A percentile compares a stretch with the other conserved stretches of the same genome.
Conservation (phyloP, 2,113 vertebrate species). For the Mustelus asterias region DNA sequence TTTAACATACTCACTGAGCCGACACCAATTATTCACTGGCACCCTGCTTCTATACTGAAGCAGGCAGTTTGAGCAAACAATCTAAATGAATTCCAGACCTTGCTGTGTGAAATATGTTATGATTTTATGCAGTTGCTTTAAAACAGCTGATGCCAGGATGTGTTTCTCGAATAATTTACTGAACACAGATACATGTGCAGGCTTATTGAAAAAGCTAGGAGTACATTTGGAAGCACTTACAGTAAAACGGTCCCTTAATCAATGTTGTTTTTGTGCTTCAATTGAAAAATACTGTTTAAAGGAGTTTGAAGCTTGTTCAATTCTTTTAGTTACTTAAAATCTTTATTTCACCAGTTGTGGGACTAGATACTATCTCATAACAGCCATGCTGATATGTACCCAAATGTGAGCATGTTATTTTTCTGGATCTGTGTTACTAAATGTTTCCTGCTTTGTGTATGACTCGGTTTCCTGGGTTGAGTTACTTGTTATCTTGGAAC, state of each 20-base stretch:
- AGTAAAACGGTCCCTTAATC: not conserved
- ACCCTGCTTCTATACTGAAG: slow-evolving; percentile 9
- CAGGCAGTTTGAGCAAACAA: slow-evolving; percentile 22
- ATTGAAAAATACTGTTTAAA: not conserved
- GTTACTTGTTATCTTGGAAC: not conserved
- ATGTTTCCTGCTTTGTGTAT: not conserved
- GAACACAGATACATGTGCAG: not conserved
- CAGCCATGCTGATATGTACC: not conserved
- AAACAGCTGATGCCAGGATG: not conserved
- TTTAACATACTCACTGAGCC: slow-evolving; percentile 29
- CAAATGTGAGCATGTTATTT: not conserved
- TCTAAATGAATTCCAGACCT: slow-evolving; percentile 24
- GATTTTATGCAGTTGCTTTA: slow-evolving; percentile 16
- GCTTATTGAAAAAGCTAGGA: not conserved
- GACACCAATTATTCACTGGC: slow-evolving; percentile 15
- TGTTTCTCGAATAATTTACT: slow-evolving; percentile 13
- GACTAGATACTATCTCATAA: not conserved
- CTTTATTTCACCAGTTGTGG: not conserved
- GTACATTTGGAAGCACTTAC: slow-evolving; percentile 17
- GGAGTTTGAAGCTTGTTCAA: not conserved
- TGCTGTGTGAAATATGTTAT: slow-evolving; percentile 22
- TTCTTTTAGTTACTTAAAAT: not conserved
- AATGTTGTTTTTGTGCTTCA: not conserved
- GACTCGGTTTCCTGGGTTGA: not conserved
- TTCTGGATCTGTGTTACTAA: not conserved